Percentiles rank a stretch among this genome's conserved stretches.
phyloP scores from a whole-genome alignment of 2,797 vertebrate genomes.

The Halcyon badia region DNA sequence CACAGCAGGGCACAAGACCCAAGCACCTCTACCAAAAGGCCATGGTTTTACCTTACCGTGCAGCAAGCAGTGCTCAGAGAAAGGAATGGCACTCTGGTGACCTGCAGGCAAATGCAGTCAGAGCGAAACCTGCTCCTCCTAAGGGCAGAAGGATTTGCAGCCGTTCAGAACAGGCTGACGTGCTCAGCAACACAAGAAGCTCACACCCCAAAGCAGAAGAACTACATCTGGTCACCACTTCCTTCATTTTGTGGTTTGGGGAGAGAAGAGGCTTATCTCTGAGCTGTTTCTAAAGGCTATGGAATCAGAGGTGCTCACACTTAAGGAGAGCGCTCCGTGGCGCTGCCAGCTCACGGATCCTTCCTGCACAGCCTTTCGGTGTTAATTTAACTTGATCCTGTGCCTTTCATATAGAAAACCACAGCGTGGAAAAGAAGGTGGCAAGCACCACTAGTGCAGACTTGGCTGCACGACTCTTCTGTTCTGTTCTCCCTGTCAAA shows the following conservation, averaged over 20 bases:
- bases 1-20: background rate
- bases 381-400: background rate
- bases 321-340: background rate
- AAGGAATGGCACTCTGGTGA: rapidly evolving
- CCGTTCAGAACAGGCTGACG: background rate
- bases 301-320: background rate
- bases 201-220: background rate
- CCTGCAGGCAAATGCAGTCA: rapidly evolving
- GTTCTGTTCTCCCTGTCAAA: background rate
- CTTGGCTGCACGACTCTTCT: background rate
- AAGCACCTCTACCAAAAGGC: background rate
- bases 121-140: background rate
- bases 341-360: background rate
- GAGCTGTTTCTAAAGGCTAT: background rate
- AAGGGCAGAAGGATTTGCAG: background rate
- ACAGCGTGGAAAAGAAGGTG: background rate
- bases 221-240: rapidly evolving
- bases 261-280: background rate
- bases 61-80: rapidly evolving
- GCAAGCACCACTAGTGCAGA: background rate
- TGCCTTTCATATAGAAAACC: background rate
- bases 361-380: background rate
- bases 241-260: background rate
- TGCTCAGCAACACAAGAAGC: rapidly evolving
- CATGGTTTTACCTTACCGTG: rapidly evolving